Percentiles rank a stretch among this genome's conserved stretches.
These are phyloP conservation scores for Ochlodes sylvanus DNA, from an alignment of 2,888 invertebrate species.

Conservation along the genomic window DNA sequence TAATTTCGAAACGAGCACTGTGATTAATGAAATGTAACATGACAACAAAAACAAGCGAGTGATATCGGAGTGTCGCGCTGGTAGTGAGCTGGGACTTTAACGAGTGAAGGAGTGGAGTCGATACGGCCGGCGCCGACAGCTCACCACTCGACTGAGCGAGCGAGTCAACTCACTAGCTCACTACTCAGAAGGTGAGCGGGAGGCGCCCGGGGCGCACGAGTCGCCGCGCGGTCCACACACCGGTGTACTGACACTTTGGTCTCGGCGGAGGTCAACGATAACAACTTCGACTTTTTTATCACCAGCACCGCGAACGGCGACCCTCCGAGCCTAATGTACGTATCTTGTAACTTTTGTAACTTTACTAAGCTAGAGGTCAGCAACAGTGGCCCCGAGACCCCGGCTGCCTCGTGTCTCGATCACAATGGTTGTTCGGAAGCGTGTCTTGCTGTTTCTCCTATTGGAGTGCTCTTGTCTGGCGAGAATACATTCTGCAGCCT, in stretches of 20 bases:
- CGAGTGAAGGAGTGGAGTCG: slow-evolving; percentile 1
- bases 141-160: too few relatives aligned
- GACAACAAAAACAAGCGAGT: too few relatives aligned
- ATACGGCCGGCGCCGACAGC: neutral
- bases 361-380: slow-evolving; percentile 20
- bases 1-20: too few relatives aligned
- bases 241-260: too few relatives aligned
- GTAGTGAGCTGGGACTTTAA: neutral
- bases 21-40: too few relatives aligned
- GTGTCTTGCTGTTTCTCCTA: slow-evolving; percentile 7
- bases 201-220: slow-evolving; percentile 27
- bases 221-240: neutral
- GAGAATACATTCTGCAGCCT: slow-evolving; percentile 25
- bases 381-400: neutral
- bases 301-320: neutral
- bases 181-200: slow-evolving; percentile 21
- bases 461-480: neutral
- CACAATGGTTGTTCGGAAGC: slow-evolving; percentile 7
- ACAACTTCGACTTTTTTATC: neutral
- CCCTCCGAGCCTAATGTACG: slow-evolving; percentile 7
- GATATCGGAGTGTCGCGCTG: neutral
- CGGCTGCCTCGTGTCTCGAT: neutral
- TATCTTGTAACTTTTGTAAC: slow-evolving; percentile 5
- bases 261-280: too few relatives aligned
- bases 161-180: neutral